Evolutionary conservation across 64 coral and sea anemone species (phyloP).

Genomic region (Porites lutea): DNA sequence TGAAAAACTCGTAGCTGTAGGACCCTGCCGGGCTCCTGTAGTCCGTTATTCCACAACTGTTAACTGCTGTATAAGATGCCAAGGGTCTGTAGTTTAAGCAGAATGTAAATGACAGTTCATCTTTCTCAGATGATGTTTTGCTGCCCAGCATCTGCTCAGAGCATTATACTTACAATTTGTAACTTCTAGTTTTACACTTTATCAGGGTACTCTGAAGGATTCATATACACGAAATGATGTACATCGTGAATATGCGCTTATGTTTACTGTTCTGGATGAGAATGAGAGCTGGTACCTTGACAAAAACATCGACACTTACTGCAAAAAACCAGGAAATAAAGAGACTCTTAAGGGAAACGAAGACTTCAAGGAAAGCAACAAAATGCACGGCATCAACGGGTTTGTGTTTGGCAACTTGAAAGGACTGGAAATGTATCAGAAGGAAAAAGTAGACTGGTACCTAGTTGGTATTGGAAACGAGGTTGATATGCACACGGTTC

Average conservation of each 20-base stretch:
- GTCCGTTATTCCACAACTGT: no score
- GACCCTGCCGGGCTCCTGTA: no score
- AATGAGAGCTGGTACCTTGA: slow-evolving; percentile 88
- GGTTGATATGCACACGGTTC: slow-evolving; percentile 91
- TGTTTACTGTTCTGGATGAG: slow-evolving; percentile 88
- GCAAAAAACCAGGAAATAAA: slow-evolving; percentile 38
- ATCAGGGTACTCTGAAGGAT: slow-evolving; percentile 44
- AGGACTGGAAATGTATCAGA: slow-evolving; percentile 76
- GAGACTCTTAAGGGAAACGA: slow-evolving; percentile 62
- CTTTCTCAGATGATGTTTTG: no score
- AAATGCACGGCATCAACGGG: slow-evolving; percentile 94
- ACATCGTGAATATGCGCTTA: slow-evolving; percentile 68
- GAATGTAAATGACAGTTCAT: no score
- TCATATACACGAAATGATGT: slow-evolving; percentile 61
- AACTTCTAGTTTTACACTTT: not conserved
- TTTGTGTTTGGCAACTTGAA: slow-evolving; percentile 74
- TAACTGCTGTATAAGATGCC: no score
- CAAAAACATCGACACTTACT: slow-evolving; percentile 78
- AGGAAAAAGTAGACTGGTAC: slow-evolving; percentile 78
- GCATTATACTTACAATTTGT: no score
- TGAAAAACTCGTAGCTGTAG: no score
- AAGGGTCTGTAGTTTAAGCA: no score
- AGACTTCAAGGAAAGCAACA: slow-evolving; percentile 91
- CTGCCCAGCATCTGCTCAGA: no score
- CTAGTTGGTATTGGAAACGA: slow-evolving; percentile 83